Conservation (phyloP, 92 coral and sea anemone species). For the Muricea muricata region DNA sequence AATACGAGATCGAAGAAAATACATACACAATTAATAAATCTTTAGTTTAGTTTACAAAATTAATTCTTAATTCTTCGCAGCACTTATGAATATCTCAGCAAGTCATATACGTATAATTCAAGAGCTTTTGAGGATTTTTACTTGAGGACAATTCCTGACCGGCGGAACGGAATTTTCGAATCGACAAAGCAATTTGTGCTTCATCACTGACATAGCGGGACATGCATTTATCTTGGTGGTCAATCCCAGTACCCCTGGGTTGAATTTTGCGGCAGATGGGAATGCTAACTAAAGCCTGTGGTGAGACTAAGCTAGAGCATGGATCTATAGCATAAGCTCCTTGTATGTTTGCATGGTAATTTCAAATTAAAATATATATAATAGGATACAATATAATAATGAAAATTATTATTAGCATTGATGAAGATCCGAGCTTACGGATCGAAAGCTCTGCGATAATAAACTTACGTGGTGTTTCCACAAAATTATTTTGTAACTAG, state of each 20-base stretch:
- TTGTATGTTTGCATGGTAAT: too few species aligned
- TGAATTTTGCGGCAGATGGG: neutral
- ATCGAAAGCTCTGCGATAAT: too few species aligned
- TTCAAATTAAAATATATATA: too few species aligned
- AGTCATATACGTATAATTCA: neutral
- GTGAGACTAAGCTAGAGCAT: neutral
- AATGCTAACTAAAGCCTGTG: neutral
- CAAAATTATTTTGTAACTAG: too few species aligned
- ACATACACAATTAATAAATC: conserved; percentile 6
- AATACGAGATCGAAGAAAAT: neutral
- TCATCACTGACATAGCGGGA: conserved; percentile 1
- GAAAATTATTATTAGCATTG: too few species aligned
- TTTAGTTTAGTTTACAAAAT: neutral
- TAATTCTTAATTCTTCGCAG: neutral
- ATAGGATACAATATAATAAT: too few species aligned
- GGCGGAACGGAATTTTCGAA: neutral
- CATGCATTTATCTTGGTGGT: neutral
- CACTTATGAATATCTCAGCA: neutral
- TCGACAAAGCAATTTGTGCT: neutral
- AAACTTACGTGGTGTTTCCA: too few species aligned
- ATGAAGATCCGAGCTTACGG: too few species aligned
- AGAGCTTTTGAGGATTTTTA: neutral
- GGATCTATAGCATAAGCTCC: too few species aligned
- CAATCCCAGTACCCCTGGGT: neutral
- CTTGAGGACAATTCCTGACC: neutral